phyloP scores from a whole-genome alignment of 2,113 vertebrate species.

The Hydrolagus affinis region DNA sequence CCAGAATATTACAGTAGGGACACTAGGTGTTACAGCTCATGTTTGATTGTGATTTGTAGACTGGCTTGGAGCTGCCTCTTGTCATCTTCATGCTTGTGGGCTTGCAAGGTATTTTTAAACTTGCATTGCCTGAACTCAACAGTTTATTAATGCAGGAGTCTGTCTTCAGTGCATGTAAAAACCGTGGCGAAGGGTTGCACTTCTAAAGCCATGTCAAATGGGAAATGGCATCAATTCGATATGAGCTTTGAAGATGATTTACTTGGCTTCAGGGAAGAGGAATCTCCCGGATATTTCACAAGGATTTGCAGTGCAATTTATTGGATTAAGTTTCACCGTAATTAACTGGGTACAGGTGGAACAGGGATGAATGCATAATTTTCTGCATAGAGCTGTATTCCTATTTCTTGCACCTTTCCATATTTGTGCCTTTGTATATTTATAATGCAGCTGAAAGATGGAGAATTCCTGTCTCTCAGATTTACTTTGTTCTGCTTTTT shows the following conservation, averaged over 20 bases:
- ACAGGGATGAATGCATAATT: constrained; percentile 62
- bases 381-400: constrained; percentile 63
- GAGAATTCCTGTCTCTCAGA: neutral
- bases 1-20: constrained; percentile 77
- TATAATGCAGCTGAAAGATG: constrained; percentile 40
- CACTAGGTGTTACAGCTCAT: constrained; percentile 80
- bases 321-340: constrained; percentile 12
- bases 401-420: constrained; percentile 76
- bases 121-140: neutral
- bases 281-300: neutral
- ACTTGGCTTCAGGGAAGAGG: neutral
- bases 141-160: neutral
- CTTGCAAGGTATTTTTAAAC: constrained; percentile 9
- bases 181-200: neutral
- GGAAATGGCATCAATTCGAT: neutral
- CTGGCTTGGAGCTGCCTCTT: constrained; percentile 1
- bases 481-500: constrained; percentile 32
- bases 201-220: neutral
- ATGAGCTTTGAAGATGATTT: constrained; percentile 11
- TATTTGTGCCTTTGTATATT: constrained; percentile 96
- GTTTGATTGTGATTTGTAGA: constrained; percentile 53
- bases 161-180: neutral
- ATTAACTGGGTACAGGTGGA: constrained; percentile 41
- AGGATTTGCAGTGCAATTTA: neutral
- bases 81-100: neutral